Conservation (phyloP, 2,797 vertebrate genomes). For the Sardinella longiceps region DNA sequence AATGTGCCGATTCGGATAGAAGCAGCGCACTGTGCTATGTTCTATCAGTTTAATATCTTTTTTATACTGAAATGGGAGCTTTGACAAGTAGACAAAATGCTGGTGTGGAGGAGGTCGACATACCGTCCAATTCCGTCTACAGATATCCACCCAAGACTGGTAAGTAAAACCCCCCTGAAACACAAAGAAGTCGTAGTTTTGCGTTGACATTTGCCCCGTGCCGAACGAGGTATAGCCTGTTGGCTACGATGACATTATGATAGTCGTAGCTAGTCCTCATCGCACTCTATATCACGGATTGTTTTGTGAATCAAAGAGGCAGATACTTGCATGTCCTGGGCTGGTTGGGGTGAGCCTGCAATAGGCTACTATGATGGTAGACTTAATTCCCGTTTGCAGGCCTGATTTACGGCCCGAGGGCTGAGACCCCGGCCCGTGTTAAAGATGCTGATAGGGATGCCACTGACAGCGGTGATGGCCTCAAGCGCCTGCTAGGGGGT, state of each 20-base stretch:
- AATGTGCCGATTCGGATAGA: slow-evolving; percentile 45
- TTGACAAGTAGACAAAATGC: slow-evolving; percentile 95
- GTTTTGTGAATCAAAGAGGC: not conserved
- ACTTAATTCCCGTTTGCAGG: not conserved
- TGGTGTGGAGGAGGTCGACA: slow-evolving; percentile 95
- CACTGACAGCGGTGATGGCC: not conserved
- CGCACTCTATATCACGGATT: not conserved
- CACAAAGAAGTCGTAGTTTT: not conserved
- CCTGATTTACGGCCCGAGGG: not conserved
- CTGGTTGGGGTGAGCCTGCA: not conserved
- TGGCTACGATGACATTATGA: not conserved
- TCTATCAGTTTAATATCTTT: slow-evolving; percentile 53
- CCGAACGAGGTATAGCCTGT: not conserved
- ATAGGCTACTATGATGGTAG: not conserved
- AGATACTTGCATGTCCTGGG: not conserved
- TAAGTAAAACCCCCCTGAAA: slow-evolving; percentile 66
- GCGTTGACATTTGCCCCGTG: not conserved
- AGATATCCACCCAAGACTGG: slow-evolving; percentile 97
- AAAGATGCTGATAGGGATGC: not conserved
- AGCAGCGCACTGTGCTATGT: slow-evolving; percentile 59
- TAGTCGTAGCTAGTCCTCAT: not conserved
- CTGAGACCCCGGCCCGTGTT: not conserved
- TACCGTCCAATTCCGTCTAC: slow-evolving; percentile 92
- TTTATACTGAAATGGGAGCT: slow-evolving; percentile 86
- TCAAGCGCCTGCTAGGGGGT: not conserved